Evolutionary conservation across 2,113 vertebrate species (phyloP), one percentile per base, ranked within the genome.

Genomic region (Casuarius casuarius): DNA sequence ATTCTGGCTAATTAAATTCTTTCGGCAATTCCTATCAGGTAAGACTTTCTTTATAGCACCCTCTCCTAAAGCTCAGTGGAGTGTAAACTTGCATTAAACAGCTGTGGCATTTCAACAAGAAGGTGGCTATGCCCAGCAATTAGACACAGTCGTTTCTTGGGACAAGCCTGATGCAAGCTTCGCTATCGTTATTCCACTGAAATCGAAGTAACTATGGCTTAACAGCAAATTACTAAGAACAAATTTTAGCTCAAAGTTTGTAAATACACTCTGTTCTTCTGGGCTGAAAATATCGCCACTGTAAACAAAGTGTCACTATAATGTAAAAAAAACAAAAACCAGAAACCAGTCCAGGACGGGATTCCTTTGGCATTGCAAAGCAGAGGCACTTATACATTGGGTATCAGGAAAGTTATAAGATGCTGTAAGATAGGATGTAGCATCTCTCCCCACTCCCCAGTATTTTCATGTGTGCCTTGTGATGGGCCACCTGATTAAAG

Each of bases 81-180:
- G 28, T 29, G 29, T 54, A 26, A 28, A 21, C 28, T 8, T 35
- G 42, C 1, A 0, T n/a, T 63, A 44, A 26, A 40, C 0, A 8
- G 10, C 33, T 28, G 40, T n/a, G 13, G 12, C 63, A 25, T 67
- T 87, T 89, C 1, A 1, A 13, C 18, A 9, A 20, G 46, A 44
- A 25, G 15, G 3, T 4, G n/a, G 38, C 12, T 80, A 35, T 38
- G 51, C 51, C 84, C 31, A 71, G 42, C 29, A 21, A 35, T 19
- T 7, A 13, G 38, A 63, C 9, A 26, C 9, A 61, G 31, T 67
- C 25, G 49, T 0, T 0, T n/a, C 40, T 77, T 1, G 2, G 59
- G 51, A 75, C 33, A 66, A 58, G 28, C 2, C 65, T 76, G 70
- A 58, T 9, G 42, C 19, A 51, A 17, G 2, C 42, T 78, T 89